Evolutionary conservation across 2,113 vertebrate genomes (phyloP).

Genomic region (Baryphthengus martii): DNA sequence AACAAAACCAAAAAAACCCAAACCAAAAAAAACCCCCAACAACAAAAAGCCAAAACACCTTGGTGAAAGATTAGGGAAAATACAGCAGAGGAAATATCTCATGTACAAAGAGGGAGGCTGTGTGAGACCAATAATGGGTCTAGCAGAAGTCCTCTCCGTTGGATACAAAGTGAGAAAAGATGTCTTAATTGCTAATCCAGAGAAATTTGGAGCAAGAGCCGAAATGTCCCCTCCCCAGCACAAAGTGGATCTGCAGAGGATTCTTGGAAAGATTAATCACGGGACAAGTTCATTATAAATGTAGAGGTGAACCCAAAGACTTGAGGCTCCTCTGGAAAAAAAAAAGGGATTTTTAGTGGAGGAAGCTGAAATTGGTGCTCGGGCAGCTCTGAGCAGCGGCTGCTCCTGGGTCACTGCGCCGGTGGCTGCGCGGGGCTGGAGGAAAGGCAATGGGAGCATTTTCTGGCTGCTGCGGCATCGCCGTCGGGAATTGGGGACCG

Average conservation of each 20-base stretch:
- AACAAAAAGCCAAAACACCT: no score
- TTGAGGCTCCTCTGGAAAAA: neutral
- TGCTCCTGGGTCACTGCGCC: neutral
- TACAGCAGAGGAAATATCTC: neutral
- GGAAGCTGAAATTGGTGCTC: neutral
- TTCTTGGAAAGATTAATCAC: neutral
- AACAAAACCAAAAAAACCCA: no score
- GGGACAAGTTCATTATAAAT: neutral
- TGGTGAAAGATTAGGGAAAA: slow-evolving; percentile 1
- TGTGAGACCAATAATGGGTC: slow-evolving; percentile 36
- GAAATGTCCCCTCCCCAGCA: neutral
- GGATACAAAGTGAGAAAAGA: slow-evolving; percentile 43
- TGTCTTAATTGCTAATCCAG: slow-evolving; percentile 59
- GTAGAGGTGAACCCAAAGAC: neutral
- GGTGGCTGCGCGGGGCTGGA: neutral
- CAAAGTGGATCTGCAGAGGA: neutral
- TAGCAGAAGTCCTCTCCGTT: slow-evolving; percentile 43
- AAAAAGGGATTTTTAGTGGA: neutral
- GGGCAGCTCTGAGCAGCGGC: neutral
- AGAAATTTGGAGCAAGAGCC: neutral
- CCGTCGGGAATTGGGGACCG: rapidly evolving
- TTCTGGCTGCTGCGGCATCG: rapidly evolving
- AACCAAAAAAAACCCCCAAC: no score
- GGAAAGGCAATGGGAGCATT: neutral
- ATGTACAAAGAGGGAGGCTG: neutral